Percentiles rank a stretch among this genome's conserved stretches.
These are phyloP conservation scores for Protophormia terraenovae DNA, from an alignment of 2,888 invertebrate genomes.

Conservation along the genomic window DNA sequence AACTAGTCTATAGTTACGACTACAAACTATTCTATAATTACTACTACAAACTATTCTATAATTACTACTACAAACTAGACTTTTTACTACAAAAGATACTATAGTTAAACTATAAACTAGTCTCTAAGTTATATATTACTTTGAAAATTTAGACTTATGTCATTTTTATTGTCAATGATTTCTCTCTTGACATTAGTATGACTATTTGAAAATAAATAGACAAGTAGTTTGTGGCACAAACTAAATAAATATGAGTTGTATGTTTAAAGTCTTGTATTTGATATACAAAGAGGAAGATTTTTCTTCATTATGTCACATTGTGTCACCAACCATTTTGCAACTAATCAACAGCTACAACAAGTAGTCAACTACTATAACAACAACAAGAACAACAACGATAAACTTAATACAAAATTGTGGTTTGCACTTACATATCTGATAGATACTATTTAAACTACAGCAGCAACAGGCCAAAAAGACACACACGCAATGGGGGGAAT, in stretches of 20 bases:
- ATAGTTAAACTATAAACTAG: too few relatives aligned
- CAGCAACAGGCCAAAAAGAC: constrained; percentile 41
- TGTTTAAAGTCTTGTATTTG: constrained; percentile 10
- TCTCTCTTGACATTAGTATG: too few relatives aligned
- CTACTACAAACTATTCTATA: too few relatives aligned
- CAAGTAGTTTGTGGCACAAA: constrained; percentile 18
- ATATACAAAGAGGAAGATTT: constrained; percentile 62
- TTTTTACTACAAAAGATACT: too few relatives aligned
- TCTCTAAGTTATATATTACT: too few relatives aligned
- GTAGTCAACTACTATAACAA: constrained; percentile 25
- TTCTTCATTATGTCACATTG: constrained; percentile 69
- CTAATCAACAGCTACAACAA: constrained; percentile 65
- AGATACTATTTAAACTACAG: constrained; percentile 13
- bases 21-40: too few relatives aligned
- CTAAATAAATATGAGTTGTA: neutral
- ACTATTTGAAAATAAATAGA: constrained; percentile 39
- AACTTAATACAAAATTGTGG: constrained; percentile 29
- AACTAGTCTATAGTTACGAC: too few relatives aligned
- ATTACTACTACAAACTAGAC: too few relatives aligned
- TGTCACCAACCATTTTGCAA: constrained; percentile 69
- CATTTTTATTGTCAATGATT: too few relatives aligned
- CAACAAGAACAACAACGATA: constrained; percentile 16
- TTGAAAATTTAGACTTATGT: too few relatives aligned
- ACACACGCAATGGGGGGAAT: constrained; percentile 35
- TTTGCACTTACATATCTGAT: constrained; percentile 22